These are phyloP conservation scores for Cylas formicarius DNA, from an alignment of 1,140 invertebrate genomes.

Conservation along the genomic window DNA sequence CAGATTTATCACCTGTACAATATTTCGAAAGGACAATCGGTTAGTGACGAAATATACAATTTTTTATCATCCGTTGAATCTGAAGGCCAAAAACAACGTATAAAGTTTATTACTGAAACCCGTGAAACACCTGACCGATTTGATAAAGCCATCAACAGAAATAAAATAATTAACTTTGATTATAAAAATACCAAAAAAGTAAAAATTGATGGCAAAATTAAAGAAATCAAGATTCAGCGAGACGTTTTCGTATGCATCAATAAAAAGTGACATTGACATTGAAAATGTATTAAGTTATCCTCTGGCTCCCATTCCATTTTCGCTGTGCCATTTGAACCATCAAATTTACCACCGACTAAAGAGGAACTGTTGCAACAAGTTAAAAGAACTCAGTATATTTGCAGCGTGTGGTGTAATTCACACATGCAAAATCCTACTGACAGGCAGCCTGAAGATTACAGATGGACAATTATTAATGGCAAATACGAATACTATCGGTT, in stretches of 20 bases:
- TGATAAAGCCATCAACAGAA: slow-evolving; percentile 11
- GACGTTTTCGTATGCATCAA: slow-evolving; percentile 16
- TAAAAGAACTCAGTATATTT: no score
- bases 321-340: slow-evolving; percentile 6
- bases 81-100: slow-evolving; percentile 6
- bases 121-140: slow-evolving; percentile 9
- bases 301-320: slow-evolving; percentile 5
- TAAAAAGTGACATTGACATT: slow-evolving; percentile 12
- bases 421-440: no score
- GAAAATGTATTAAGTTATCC: slow-evolving; percentile 9
- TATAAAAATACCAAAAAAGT: slow-evolving; percentile 8
- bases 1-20: slow-evolving; percentile 11
- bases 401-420: no score
- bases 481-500: no score
- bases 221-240: slow-evolving; percentile 10
- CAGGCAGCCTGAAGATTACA: no score
- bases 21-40: slow-evolving; percentile 11
- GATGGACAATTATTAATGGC: no score
- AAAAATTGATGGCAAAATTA: slow-evolving; percentile 9
- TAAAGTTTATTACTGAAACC: slow-evolving; percentile 12
- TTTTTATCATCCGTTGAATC: slow-evolving; percentile 17
- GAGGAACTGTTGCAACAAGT: no score
- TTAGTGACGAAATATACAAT: slow-evolving; percentile 9
- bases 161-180: slow-evolving; percentile 14
- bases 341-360: slow-evolving; percentile 5